These are phyloP conservation scores for Mongoloraphidia duomilia DNA, from an alignment of 2,888 invertebrate genomes.

Conservation along the genomic window DNA sequence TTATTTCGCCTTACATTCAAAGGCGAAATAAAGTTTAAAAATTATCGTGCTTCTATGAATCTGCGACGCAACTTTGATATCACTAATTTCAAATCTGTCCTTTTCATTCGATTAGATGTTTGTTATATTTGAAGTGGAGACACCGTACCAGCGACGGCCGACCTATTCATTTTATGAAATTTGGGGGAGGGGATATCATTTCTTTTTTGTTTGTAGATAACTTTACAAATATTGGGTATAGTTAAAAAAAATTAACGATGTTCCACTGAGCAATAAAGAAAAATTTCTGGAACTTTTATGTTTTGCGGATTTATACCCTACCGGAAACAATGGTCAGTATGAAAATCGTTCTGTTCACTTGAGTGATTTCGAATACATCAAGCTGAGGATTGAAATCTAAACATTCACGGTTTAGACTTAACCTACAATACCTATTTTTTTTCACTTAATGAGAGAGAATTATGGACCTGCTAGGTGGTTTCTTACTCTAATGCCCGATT, in stretches of 20 bases:
- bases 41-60: too few relatives aligned
- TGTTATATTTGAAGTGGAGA: too few relatives aligned
- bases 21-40: too few relatives aligned
- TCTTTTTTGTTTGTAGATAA: too few relatives aligned
- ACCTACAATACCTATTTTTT: conserved; percentile 16
- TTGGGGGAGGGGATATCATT: too few relatives aligned
- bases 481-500: conserved; percentile 17
- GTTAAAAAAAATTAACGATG: conserved; percentile 14
- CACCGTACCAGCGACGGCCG: too few relatives aligned
- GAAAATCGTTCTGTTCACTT: conserved; percentile 16
- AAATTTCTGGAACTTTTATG: conserved; percentile 15
- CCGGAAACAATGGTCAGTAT: conserved; percentile 15
- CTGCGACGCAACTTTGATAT: too few relatives aligned
- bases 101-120: too few relatives aligned
- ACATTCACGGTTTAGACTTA: conserved; percentile 16
- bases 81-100: too few relatives aligned
- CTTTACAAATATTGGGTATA: too few relatives aligned
- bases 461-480: conserved; percentile 19
- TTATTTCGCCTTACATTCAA: too few relatives aligned
- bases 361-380: conserved; percentile 17
- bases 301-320: conserved; percentile 12
- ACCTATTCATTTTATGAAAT: too few relatives aligned
- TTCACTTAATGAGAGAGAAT: conserved; percentile 17
- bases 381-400: conserved; percentile 15
- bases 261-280: conserved; percentile 14